phyloP scores from a whole-genome alignment of 2,113 vertebrate species.

The Rhynchopsitta pachyrhyncha region DNA sequence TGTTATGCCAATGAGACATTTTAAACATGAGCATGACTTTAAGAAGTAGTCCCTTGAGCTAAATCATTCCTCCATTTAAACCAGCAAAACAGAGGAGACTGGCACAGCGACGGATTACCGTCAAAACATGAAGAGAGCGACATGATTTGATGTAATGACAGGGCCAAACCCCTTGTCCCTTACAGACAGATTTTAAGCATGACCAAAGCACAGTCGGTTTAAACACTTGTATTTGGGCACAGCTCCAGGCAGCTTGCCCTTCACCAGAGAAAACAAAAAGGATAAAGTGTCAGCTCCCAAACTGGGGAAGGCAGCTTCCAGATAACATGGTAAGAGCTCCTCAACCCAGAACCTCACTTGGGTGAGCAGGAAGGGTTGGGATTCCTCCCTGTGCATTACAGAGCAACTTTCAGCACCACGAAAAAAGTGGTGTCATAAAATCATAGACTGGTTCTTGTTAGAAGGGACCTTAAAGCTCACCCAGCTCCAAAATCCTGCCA shows the following conservation, averaged over 20 bases:
- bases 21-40: neutral
- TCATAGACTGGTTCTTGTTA: neutral
- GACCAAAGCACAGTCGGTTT: neutral
- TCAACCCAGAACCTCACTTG: neutral
- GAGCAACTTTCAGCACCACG: neutral
- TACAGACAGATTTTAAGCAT: neutral
- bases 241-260: neutral
- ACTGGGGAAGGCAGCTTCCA: neutral
- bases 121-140: neutral
- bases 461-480: neutral
- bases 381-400: neutral
- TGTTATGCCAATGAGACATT: neutral
- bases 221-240: neutral
- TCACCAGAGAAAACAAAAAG: neutral
- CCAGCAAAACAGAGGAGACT: neutral
- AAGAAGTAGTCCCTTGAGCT: neutral
- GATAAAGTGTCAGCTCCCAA: neutral
- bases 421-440: neutral
- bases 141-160: neutral
- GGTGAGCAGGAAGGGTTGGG: neutral
- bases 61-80: neutral
- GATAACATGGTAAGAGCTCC: neutral
- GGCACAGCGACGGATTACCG: neutral
- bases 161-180: neutral
- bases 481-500: neutral